Percentiles rank a stretch among this genome's conserved stretches.
These are phyloP conservation scores for Lagodon rhomboides DNA, from an alignment of 2,797 vertebrate genomes.

Conservation along the genomic window DNA sequence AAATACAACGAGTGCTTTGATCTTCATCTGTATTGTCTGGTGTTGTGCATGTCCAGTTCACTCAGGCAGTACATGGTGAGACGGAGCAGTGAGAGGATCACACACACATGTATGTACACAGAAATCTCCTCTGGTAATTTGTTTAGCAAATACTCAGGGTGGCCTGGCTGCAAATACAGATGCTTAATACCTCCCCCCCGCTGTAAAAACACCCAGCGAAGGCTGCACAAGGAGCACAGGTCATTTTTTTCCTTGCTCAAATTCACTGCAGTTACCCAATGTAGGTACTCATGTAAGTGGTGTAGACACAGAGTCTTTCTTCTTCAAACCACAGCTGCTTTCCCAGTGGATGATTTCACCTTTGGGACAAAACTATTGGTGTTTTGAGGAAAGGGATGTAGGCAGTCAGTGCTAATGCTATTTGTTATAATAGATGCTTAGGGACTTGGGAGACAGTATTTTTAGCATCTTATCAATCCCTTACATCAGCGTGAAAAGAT, in stretches of 20 bases:
- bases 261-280: slow-evolving; percentile 2
- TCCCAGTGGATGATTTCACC: slow-evolving; percentile 20
- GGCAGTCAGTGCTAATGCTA: not conserved
- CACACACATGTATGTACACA: slow-evolving; percentile 55
- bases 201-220: slow-evolving; percentile 43
- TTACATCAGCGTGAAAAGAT: not conserved
- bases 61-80: slow-evolving; percentile 47
- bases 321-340: slow-evolving; percentile 3
- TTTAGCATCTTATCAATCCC: not conserved
- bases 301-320: slow-evolving; percentile 18
- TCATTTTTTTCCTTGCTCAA: slow-evolving; percentile 5
- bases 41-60: slow-evolving; percentile 58
- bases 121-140: slow-evolving; percentile 73
- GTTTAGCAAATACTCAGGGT: slow-evolving; percentile 80
- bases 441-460: not conserved
- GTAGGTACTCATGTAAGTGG: not conserved
- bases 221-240: not conserved
- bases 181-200: slow-evolving; percentile 20
- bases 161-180: slow-evolving; percentile 58
- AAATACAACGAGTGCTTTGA: slow-evolving; percentile 52
- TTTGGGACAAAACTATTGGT: not conserved
- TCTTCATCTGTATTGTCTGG: slow-evolving; percentile 62
- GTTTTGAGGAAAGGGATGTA: not conserved
- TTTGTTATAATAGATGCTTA: not conserved
- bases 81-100: slow-evolving; percentile 42